Percentiles rank a stretch among this genome's conserved stretches.
phyloP scores from a whole-genome alignment of 2,113 vertebrate species.

The Gopherus evgoodei region DNA sequence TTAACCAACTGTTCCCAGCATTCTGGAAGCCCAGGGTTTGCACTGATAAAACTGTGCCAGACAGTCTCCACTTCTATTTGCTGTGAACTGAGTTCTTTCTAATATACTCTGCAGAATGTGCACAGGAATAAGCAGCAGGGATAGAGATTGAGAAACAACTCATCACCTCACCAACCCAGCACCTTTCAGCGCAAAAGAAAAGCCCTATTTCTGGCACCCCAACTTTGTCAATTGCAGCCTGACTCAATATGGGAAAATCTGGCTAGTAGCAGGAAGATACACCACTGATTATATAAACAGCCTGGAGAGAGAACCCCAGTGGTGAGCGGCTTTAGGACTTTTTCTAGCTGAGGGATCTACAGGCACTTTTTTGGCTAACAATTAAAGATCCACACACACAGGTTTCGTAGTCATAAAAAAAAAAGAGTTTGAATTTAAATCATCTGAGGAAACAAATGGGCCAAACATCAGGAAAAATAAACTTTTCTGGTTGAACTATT shows the following conservation, averaged over 20 bases:
- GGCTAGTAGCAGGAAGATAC: background rate
- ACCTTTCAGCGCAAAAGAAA: background rate
- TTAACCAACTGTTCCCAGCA: background rate
- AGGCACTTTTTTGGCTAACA: slow-evolving; percentile 7
- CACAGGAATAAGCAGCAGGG: rapidly evolving
- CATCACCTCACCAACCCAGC: background rate
- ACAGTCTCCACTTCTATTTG: background rate
- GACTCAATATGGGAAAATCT: slow-evolving; percentile 34
- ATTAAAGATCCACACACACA: slow-evolving; percentile 12
- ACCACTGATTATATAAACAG: slow-evolving; percentile 49
- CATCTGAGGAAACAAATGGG: slow-evolving; percentile 20
- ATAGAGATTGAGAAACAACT: background rate
- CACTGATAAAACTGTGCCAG: background rate
- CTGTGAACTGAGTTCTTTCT: background rate
- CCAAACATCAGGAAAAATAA: slow-evolving; percentile 33
- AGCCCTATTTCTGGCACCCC: background rate
- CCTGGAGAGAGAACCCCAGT: background rate
- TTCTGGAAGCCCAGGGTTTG: background rate
- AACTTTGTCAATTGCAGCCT: slow-evolving; percentile 8
- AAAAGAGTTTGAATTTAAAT: slow-evolving; percentile 46
- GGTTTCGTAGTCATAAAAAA: slow-evolving; percentile 44
- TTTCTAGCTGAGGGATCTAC: background rate
- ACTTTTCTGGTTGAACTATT: slow-evolving; percentile 38
- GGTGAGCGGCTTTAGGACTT: slow-evolving; percentile 14
- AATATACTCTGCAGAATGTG: background rate